Percentiles rank a stretch among this genome's conserved stretches.
Conservation (phyloP, 2,113 vertebrate genomes). For the Phylloscopus whistleri region DNA sequence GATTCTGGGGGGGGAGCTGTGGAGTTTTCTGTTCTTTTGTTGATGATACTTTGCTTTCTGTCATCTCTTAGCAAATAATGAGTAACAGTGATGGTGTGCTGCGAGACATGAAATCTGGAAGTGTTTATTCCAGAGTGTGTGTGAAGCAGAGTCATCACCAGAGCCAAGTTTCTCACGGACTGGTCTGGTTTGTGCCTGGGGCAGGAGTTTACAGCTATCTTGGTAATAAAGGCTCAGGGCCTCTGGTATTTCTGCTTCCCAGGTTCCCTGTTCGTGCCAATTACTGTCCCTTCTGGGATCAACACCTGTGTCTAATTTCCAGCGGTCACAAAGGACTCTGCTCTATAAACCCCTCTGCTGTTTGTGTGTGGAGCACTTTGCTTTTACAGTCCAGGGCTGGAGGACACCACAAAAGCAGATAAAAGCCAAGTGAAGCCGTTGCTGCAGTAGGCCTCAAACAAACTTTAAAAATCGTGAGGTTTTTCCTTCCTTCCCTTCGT, state of each 20-base stretch:
- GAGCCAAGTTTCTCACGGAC: conserved; percentile 35
- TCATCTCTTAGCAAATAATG: conserved; percentile 37
- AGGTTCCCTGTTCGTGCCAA: neutral
- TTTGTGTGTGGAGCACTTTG: neutral
- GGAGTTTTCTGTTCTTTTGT: conserved; percentile 4
- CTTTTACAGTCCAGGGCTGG: neutral
- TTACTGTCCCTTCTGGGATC: neutral
- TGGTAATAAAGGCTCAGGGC: neutral
- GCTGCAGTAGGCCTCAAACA: neutral
- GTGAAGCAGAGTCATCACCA: conserved; percentile 28
- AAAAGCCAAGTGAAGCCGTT: neutral
- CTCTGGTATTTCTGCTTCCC: neutral
- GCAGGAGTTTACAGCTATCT: neutral
- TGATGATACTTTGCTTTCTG: neutral
- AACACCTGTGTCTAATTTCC: neutral
- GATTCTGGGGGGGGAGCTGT: neutral
- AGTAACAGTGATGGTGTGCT: conserved; percentile 20
- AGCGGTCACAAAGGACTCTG: neutral
- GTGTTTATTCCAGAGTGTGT: conserved; percentile 38
- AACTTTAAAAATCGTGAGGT: conserved; percentile 1
- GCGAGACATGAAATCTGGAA: conserved; percentile 48
- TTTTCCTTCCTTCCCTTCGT: conserved; percentile 50
- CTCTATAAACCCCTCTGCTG: neutral
- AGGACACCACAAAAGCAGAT: conserved; percentile 4
- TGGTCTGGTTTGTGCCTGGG: neutral